Evolutionary conservation across 35 echinoderm and acorn worm species (phyloP).

Genomic region (Patiria miniata): DNA sequence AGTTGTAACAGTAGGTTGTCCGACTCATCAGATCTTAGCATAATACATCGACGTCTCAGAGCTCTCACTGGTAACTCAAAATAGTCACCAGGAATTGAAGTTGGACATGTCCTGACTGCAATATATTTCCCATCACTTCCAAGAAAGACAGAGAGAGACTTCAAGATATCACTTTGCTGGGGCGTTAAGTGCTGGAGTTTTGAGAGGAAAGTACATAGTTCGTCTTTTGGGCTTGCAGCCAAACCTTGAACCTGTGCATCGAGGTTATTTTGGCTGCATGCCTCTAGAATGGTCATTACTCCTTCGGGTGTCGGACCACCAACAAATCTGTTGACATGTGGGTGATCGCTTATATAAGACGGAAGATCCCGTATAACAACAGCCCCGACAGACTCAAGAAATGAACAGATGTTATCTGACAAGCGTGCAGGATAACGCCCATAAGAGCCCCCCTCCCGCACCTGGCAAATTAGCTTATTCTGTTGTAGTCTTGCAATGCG

Average conservation of each 20-base stretch:
- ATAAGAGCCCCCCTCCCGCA: background rate
- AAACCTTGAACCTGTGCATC: background rate
- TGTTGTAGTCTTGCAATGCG: background rate
- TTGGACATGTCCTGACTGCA: background rate
- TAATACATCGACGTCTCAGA: background rate
- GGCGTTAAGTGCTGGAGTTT: background rate
- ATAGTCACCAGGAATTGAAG: background rate
- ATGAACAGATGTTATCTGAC: conserved; percentile 17
- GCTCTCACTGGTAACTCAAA: conserved; percentile 5
- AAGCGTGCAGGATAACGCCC: background rate
- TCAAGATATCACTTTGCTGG: background rate
- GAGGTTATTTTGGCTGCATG: background rate
- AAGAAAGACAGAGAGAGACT: background rate
- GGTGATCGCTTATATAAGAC: background rate
- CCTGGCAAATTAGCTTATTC: background rate
- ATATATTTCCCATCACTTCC: background rate
- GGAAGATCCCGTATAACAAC: conserved; percentile 24
- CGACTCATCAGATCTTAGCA: background rate
- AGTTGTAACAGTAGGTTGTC: background rate
- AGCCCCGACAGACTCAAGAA: conserved; percentile 25
- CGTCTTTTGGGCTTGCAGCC: background rate
- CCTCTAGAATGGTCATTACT: background rate
- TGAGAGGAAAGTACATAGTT: background rate
- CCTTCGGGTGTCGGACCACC: background rate
- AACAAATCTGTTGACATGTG: background rate